Evolutionary conservation across 1,140 invertebrate genomes (phyloP), one percentile per base, ranked within the genome.

Genomic region (Drosophila tropicalis): DNA sequence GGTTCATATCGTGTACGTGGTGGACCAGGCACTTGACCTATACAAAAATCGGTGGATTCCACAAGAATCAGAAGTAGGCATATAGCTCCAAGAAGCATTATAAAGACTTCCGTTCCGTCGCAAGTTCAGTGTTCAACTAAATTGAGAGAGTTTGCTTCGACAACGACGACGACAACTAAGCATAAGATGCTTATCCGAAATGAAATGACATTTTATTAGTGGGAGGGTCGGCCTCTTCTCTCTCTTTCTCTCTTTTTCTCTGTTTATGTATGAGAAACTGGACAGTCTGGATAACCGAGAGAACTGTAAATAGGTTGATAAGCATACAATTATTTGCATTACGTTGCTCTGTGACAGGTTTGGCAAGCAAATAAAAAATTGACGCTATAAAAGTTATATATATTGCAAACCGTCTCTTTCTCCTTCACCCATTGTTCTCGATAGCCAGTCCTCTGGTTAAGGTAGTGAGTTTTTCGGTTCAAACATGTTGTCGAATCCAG

Each of bases 1-100:
- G 96, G 95, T 58, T 94, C 65, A 79, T 95, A 96, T 15, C 84
- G 72, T 12, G 76, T 78, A 9, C 84, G 72, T 2, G 61, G 70
- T 10, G 61, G 70, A 12, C 79, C 76, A 1, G 72, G 60, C 19
- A 73, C 66, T 32, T 79, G 83, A 1, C 54, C 55, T 22, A 1
- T 12, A 51, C 44, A 51, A 9, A 51, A 12, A 22, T 51, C 19
- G 1, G 0, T 51, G 5, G 44, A 47, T 6, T 19, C 44, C 15
- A 17, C 3, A 2, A 9, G 5, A 19, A 25, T 25, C 22, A 47
- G 15, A 13, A 47, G 15, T 1, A 47, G 44, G 5, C 6, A 47
- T 47, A 19, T 17, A 1, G 15, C 1, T 9, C 6, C 2, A 47
- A 47, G 6, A 7, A 47, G 17, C 15, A 47, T 47, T 12, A 10